These are phyloP conservation scores for Pseudanteris insignis DNA, from an alignment of 2,888 invertebrate genomes.

Conservation along the genomic window DNA sequence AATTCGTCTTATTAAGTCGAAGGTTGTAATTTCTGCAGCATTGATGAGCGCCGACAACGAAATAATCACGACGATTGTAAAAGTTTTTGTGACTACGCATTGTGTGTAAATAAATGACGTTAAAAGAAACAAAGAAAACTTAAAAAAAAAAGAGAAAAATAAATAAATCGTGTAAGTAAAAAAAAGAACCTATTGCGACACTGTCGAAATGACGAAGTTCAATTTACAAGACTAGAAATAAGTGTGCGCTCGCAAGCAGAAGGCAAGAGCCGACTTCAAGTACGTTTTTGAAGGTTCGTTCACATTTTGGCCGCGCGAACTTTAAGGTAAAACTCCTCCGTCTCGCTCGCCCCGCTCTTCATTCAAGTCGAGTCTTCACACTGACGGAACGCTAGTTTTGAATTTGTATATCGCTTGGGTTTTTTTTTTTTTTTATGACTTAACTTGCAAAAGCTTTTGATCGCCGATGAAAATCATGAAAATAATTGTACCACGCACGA, in stretches of 20 bases:
- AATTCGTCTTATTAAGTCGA: too few species aligned
- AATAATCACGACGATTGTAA: constrained; percentile 18
- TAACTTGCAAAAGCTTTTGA: constrained; percentile 32
- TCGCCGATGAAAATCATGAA: not conserved
- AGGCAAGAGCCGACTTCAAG: constrained; percentile 1
- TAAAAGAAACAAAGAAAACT: not conserved
- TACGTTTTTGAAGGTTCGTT: constrained; percentile 27
- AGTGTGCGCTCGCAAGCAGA: constrained; percentile 2
- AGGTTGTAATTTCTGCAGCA: not conserved
- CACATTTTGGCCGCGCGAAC: constrained; percentile 13
- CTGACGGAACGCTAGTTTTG: constrained; percentile 2
- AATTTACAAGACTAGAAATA: constrained; percentile 13
- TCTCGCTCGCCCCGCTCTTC: constrained; percentile 4
- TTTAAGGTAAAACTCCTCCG: constrained; percentile 9
- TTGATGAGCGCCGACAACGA: constrained; percentile 16
- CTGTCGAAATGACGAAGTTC: constrained; percentile 15
- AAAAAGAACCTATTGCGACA: constrained; percentile 6
- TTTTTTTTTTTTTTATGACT: too few species aligned
- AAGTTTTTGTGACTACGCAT: constrained; percentile 21
- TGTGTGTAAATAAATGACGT: constrained; percentile 11
- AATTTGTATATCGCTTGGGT: constrained; percentile 3
- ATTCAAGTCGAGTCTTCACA: not conserved
- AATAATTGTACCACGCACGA: not conserved
- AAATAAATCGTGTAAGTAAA: not conserved
- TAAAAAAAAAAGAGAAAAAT: not conserved